Evolutionary conservation across 2,797 vertebrate species (phyloP), one percentile per base, ranked within the genome.

Genomic region (Mastacembelus armatus): DNA sequence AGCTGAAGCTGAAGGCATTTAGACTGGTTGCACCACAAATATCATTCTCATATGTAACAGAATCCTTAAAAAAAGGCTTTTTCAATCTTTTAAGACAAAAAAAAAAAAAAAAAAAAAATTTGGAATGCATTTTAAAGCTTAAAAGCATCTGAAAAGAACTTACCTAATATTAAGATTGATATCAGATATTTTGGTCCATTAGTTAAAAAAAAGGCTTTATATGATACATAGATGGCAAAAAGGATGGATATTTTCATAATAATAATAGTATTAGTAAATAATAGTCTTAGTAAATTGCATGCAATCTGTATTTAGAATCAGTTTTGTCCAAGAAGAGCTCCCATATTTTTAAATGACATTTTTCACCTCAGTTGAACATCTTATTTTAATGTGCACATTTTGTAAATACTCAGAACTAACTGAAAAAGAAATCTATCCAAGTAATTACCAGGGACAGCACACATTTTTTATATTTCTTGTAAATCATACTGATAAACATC

Each of bases 121-220:
- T 86, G 89, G 85, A 91, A 91, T 88, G 86, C 40, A 80, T 55
- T 58, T 81, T 85, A 87, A 91, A 89, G 83, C 80, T 80, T 60
- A 39, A 81, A 78, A 80, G 57, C 61, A 85, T 61, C 29, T 81
- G 66, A 42, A 62, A 51, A 58, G 22, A 54, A 71, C 9, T 29
- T 48, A 66, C 21, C 50, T 45, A 54, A 60, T 36, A 78, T 61
- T 24, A 66, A 10, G 44, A 51, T n/a, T 69, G 55, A 80, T 26
- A 36, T 67, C 44, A 36, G 32, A 74, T 71, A 85, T 91, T n/a
- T 90, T 91, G 89, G 88, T 88, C 89, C 83, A 62, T 75, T 68
- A 74, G 10, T 71, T 55, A 26, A 58, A 62, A 66, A 61, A 77
- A 74, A 26, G 74, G 59, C 59, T 72, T 74, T 63, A 83, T 43